Evolutionary conservation across 2,888 invertebrate genomes (phyloP), one percentile per base, ranked within the genome.

Genomic region (Branchellion lobata): DNA sequence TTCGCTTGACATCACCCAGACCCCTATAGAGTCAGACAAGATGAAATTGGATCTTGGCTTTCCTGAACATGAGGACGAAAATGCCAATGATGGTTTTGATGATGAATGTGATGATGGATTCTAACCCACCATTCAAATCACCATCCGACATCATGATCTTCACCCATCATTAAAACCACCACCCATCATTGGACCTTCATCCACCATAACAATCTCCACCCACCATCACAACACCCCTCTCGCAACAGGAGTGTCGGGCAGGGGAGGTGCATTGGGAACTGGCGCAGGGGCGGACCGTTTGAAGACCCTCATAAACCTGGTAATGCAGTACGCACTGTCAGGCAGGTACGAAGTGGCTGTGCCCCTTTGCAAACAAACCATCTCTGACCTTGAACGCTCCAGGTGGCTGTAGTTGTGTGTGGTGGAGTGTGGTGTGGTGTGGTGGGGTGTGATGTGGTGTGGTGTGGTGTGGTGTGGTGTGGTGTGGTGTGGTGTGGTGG

Each of bases 331-430:
- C 24, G 61, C 61, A 5, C 21, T n/a, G 18, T 57, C 61, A n/a
- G 61, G 61, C 61, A 5, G 61, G 2, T 87, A 87, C 95, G 99
- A 90, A 96, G 99, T 99, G 51, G 99, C 99, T 14, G 98, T 99
- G 84, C 99, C 99, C n/a, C 91, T 99, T n/a, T 99, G 98, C 90
- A 98, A 99, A 88, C 99, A 98, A 89, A 99, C 99, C 0, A 90
- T 99, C 71, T 98, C 99, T 88, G 99, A 99, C 89, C 90, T 99
- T 85, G 98, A 99, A 89, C 97, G 96, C 89, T 98, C 96, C 0
- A 95, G 95, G 61, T 57, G 61, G 61, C 11, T 57, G 21, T 5
- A n/a, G n/a, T n/a, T n/a, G 61, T 57, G 21, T 8, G 24, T 57
- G 24, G 21, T 5, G 5, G 3, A 5, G 61, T 57, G 21, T 57